These are phyloP conservation scores for Hedychridium roseum DNA, from an alignment of 2,888 invertebrate species.

Conservation along the genomic window DNA sequence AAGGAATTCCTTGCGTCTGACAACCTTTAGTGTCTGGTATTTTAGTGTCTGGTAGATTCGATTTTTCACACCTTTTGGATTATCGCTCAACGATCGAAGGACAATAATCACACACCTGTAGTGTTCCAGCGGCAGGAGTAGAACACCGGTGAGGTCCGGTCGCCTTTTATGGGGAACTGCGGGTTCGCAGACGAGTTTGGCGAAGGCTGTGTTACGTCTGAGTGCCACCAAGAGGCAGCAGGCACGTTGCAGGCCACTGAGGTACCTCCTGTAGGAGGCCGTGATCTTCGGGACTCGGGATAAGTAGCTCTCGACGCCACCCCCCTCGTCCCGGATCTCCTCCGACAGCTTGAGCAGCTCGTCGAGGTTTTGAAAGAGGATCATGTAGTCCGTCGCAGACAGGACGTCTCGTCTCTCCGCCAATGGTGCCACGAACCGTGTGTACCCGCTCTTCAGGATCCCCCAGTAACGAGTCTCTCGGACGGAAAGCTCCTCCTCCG, in stretches of 20 bases:
- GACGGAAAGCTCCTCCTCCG: conserved; percentile 77
- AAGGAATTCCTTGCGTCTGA: no score
- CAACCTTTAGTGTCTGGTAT: no score
- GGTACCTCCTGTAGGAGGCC: conserved; percentile 82
- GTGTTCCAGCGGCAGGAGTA: conserved; percentile 87
- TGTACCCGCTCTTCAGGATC: conserved; percentile 80
- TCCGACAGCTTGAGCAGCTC: conserved; percentile 82
- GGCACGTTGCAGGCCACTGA: conserved; percentile 83
- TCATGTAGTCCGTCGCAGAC: conserved; percentile 78
- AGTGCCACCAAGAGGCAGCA: conserved; percentile 80
- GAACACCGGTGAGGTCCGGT: conserved; percentile 84
- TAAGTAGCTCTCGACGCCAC: conserved; percentile 69
- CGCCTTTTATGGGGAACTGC: conserved; percentile 78
- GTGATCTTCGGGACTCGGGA: conserved; percentile 78
- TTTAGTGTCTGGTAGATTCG: no score
- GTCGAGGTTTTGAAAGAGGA: conserved; percentile 85
- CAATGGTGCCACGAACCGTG: conserved; percentile 79
- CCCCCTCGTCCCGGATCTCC: conserved; percentile 83
- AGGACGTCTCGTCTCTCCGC: conserved; percentile 80
- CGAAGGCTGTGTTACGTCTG: conserved; percentile 76
- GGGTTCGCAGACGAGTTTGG: conserved; percentile 81
- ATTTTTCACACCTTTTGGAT: no score
- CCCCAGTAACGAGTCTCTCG: conserved; percentile 83
- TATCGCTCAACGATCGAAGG: no score
- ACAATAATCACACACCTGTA: conserved; percentile 67